These are phyloP conservation scores for Keiferia lycopersicella DNA, from an alignment of 2,888 invertebrate species.

Conservation along the genomic window DNA sequence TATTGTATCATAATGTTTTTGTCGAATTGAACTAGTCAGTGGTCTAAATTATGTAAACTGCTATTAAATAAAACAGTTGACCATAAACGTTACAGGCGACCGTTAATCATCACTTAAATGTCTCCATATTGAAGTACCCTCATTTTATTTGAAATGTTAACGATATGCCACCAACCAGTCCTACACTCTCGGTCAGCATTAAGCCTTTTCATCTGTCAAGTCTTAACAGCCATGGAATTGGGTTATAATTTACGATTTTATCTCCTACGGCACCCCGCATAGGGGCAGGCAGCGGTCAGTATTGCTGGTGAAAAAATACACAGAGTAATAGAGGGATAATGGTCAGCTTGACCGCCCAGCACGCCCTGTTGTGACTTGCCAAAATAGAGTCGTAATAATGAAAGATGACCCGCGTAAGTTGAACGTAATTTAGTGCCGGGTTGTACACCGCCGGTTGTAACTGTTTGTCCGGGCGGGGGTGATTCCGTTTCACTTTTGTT, in stretches of 20 bases:
- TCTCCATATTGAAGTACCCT: conserved; percentile 64
- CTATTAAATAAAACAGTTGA: conserved; percentile 16
- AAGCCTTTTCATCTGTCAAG: conserved; percentile 81
- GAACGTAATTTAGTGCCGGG: conserved; percentile 69
- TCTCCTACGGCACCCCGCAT: conserved; percentile 72
- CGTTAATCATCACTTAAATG: conserved; percentile 66
- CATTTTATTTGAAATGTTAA: conserved; percentile 73
- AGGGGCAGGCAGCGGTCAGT: conserved; percentile 77
- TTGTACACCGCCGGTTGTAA: conserved; percentile 57
- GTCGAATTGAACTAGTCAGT: no score
- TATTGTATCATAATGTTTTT: no score
- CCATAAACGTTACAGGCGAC: conserved; percentile 32
- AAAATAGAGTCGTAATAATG: conserved; percentile 79
- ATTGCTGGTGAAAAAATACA: conserved; percentile 66
- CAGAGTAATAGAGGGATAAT: conserved; percentile 60
- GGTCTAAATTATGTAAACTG: neutral
- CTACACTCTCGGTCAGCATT: conserved; percentile 57
- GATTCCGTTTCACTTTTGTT: conserved; percentile 73
- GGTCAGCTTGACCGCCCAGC: conserved; percentile 63
- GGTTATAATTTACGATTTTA: conserved; percentile 82
- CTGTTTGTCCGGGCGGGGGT: conserved; percentile 66
- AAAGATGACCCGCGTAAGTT: conserved; percentile 75
- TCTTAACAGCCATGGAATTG: conserved; percentile 78
- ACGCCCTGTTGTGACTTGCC: conserved; percentile 77
- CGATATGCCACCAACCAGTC: conserved; percentile 59